phyloP scores from a whole-genome alignment of 2,113 vertebrate species.

The Sprattus sprattus region DNA sequence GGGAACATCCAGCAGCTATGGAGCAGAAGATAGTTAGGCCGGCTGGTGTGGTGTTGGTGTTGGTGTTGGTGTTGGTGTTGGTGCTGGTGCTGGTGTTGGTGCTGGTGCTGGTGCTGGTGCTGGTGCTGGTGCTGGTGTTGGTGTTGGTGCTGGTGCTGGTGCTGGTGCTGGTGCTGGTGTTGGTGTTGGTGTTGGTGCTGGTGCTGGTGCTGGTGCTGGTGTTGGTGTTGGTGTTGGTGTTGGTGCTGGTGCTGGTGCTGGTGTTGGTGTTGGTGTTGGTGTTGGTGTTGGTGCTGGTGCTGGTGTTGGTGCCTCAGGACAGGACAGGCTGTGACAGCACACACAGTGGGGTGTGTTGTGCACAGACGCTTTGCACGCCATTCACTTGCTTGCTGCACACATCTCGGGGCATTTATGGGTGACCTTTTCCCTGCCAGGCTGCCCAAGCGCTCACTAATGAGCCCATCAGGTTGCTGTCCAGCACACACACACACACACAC shows the following conservation, averaged over 20 bases:
- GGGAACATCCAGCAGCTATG: background rate
- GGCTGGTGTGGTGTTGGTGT: background rate
- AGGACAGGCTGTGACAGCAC: background rate
- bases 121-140: background rate
- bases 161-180: background rate
- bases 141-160: background rate
- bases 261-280: background rate
- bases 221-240: background rate
- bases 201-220: background rate
- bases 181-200: background rate
- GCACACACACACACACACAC: slow-evolving; percentile 9
- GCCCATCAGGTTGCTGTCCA: slow-evolving; percentile 4
- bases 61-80: background rate
- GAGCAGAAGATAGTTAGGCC: background rate
- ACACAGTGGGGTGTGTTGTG: background rate
- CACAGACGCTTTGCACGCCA: background rate
- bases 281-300: background rate
- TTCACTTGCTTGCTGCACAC: background rate
- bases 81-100: background rate
- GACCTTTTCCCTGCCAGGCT: background rate
- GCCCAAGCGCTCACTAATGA: slow-evolving; percentile 10
- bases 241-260: background rate
- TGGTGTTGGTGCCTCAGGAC: background rate
- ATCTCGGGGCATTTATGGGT: background rate
- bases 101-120: background rate